Evolutionary conservation across 2,888 invertebrate genomes (phyloP).

Genomic region (Drosophila suboccidentalis): DNA sequence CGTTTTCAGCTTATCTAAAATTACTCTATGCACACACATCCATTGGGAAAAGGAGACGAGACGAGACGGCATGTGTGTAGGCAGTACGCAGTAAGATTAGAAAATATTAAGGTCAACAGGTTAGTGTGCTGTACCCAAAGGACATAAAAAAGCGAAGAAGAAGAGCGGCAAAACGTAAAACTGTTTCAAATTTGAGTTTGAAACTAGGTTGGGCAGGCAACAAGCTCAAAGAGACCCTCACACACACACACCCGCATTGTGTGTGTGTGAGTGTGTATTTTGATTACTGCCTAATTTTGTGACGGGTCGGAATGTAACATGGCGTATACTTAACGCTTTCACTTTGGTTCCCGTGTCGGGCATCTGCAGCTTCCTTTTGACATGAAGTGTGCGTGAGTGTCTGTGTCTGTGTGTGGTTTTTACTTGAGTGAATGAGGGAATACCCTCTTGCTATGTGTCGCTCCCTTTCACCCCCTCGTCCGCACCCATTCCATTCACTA

Average conservation of each 20-base stretch:
- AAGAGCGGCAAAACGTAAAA: conserved; percentile 58
- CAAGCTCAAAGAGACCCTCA: conserved; percentile 49
- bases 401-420: conserved; percentile 64
- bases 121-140: conserved; percentile 78
- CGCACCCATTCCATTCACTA: conserved; percentile 15
- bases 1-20: conserved; percentile 76
- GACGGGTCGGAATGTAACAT: conserved; percentile 64
- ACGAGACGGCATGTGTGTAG: conserved; percentile 30
- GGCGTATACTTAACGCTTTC: conserved; percentile 70
- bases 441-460: conserved; percentile 18
- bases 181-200: conserved; percentile 72
- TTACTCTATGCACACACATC: conserved; percentile 65
- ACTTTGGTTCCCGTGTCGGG: conserved; percentile 43
- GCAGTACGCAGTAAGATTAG: conserved; percentile 71
- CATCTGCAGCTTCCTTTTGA: conserved; percentile 64
- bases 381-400: conserved; percentile 64
- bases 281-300: conserved; percentile 81
- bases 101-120: conserved; percentile 81
- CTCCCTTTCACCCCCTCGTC: neutral
- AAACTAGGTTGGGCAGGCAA: conserved; percentile 67
- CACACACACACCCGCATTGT: conserved; percentile 24
- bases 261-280: conserved; percentile 57
- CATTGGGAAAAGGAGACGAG: conserved; percentile 24
- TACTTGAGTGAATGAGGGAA: conserved; percentile 73
- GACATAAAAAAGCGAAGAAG: conserved; percentile 60